Conservation (phyloP, 2,888 invertebrate genomes). For the Smittia sp. region DNA sequence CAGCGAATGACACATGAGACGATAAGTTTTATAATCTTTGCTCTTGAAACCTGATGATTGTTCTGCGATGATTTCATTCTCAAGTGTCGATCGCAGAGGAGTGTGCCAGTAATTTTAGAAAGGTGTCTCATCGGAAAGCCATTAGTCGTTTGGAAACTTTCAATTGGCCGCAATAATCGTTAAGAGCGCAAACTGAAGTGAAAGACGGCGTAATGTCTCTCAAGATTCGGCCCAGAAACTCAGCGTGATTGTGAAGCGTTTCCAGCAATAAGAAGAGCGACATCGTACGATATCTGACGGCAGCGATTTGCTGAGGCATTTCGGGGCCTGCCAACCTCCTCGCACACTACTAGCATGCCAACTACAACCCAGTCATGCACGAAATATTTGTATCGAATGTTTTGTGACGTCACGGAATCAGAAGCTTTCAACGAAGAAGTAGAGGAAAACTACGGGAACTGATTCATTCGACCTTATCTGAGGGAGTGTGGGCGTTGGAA, state of each 20-base stretch:
- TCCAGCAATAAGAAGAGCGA: not conserved
- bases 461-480: not conserved
- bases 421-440: not conserved
- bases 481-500: not conserved
- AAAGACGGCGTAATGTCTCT: not conserved
- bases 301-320: not conserved
- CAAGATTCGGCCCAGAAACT: not conserved
- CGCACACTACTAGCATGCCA: not conserved
- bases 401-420: conserved; percentile 10
- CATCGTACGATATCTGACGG: not conserved
- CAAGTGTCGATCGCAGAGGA: no score
- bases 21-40: not conserved
- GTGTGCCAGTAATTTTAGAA: not conserved
- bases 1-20: not conserved
- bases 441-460: not conserved
- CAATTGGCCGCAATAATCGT: not conserved
- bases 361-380: not conserved
- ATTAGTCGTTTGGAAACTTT: not conserved
- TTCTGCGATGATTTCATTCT: no score
- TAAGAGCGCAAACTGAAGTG: not conserved
- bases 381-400: conserved; percentile 14
- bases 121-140: not conserved
- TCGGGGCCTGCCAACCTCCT: conserved; percentile 12
- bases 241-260: not conserved
- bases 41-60: no score